Base-by-base conservation (phyloP, 2,797 vertebrate species). In the Florisuga fusca region DNA sequence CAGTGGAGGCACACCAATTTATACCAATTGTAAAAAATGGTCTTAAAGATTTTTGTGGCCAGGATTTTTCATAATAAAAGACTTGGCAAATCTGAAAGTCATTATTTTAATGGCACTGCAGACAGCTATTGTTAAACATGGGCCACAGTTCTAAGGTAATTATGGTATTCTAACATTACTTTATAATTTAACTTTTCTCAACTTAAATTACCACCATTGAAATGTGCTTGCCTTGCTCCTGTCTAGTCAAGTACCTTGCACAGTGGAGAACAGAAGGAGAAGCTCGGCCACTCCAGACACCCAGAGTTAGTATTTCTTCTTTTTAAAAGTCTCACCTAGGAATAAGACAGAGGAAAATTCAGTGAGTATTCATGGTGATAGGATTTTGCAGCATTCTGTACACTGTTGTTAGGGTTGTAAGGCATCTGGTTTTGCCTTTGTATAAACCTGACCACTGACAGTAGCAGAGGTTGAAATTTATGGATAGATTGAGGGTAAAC, bases 31-130 rank as follows among this genome's bases (percentile, higher is more conserved):
- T 41, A 89, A 87, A 91, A 91, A 82, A 79, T 6, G 41, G 57
- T 58, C 45, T 74, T 25, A 66, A 89, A 82, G 53, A 41, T 33
- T 78, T 91, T 82, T 88, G 74, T 81, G 72, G 53, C 64, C 75
- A 73, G 67, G 23, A 66, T 87, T 94, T 95, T n/a, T 84, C n/a
- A 15, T 68, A 89, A 90, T 84, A 93, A 94, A 94, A 93, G 67
- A 69, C 76, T 74, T 80, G 81, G 68, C 81, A 95, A 83, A 90
- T 93, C 61, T 61, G 50, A 64, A 93, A 90, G 93, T 74, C 68
- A 87, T 89, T 89, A 95, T 85, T 96, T 95, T 88, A 93, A 96
- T 77, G 84, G 64, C 68, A 61, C 61, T 92, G 75, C 78, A 93
- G 87, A 83, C 58, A 87, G 38, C 67, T 79, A 84, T 94, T 95